A percentile compares a stretch with the other conserved stretches of the same genome.
Evolutionary conservation across 2,888 invertebrate species (phyloP).

Genomic region (Pherbina coryleti): DNA sequence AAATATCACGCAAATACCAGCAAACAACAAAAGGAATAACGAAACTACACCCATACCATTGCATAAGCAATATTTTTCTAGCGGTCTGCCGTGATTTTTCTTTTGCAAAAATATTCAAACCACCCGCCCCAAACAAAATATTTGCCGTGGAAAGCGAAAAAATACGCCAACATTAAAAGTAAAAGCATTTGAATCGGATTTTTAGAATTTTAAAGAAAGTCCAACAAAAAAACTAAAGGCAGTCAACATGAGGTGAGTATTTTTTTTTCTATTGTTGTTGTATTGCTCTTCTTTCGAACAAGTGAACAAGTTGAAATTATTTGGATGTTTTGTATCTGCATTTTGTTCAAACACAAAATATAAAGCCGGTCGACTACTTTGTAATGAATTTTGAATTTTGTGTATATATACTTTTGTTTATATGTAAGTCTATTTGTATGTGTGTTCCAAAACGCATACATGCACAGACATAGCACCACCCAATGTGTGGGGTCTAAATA

Average conservation of each 20-base stretch:
- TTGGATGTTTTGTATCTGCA: neutral
- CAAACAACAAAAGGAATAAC: neutral
- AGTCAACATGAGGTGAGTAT: neutral
- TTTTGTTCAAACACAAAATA: neutral
- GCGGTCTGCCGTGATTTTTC: neutral
- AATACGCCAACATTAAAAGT: slow-evolving; percentile 6
- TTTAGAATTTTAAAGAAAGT: neutral
- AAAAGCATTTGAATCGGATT: neutral
- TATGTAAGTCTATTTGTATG: neutral
- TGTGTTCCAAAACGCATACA: neutral
- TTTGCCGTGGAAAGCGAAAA: neutral
- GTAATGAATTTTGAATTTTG: neutral
- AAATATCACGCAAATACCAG: neutral
- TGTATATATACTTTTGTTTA: neutral
- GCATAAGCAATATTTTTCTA: neutral
- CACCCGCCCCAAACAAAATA: neutral
- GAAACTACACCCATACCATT: neutral
- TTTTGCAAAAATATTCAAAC: neutral
- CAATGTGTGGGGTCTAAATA: neutral
- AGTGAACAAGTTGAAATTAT: neutral
- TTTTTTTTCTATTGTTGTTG: neutral
- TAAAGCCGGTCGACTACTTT: neutral
- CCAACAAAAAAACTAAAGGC: neutral
- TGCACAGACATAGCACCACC: slow-evolving; percentile 14
- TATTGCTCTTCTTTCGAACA: neutral